These are phyloP conservation scores for Ranitomeya imitator DNA, from an alignment of 2,113 vertebrate species.

Conservation along the genomic window DNA sequence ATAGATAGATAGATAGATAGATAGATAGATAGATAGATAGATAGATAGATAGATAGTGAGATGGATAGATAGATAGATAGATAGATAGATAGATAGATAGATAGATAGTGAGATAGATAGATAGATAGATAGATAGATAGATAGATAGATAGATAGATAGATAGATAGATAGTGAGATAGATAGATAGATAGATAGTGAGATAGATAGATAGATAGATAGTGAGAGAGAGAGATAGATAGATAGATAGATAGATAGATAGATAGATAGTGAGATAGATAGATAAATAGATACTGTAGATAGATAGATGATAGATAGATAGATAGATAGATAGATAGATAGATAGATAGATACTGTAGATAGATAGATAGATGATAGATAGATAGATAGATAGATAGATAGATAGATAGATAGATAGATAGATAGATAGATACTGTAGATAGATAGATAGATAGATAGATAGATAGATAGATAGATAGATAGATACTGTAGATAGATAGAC, in stretches of 20 bases:
- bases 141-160: background rate
- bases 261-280: conserved; percentile 14
- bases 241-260: conserved; percentile 24
- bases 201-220: background rate
- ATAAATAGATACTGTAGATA: background rate
- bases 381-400: conserved; percentile 1
- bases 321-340: conserved; percentile 5
- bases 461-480: background rate
- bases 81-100: too few species aligned
- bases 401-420: background rate
- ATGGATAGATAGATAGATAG: too few species aligned
- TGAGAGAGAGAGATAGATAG: background rate
- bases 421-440: background rate
- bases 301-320: conserved; percentile 27
- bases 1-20: too few species aligned
- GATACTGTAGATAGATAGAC: conserved; percentile 3
- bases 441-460: conserved; percentile 11
- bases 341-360: background rate
- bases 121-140: too few species aligned
- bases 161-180: too few species aligned
- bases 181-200: background rate
- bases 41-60: too few species aligned
- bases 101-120: too few species aligned
- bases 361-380: conserved; percentile 2
- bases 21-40: too few species aligned